Evolutionary conservation across 2,113 vertebrate species (phyloP).

Genomic region (Solenodon paradoxus): DNA sequence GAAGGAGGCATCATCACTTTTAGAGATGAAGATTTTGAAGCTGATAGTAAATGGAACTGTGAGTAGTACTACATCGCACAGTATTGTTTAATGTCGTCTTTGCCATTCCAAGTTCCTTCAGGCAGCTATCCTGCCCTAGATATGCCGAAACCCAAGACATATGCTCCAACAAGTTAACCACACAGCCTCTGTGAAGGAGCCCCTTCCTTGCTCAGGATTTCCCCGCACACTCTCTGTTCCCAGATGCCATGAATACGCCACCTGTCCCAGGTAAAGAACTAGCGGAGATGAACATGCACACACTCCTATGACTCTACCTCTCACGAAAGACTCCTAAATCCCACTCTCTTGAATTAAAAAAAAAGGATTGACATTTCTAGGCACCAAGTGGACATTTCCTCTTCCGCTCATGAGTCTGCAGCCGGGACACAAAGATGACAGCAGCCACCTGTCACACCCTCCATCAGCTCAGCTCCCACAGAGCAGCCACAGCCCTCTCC

Average conservation of each 20-base stretch:
- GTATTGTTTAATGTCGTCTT: too few species aligned
- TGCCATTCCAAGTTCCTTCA: background rate
- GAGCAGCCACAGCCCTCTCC: background rate
- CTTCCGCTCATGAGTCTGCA: background rate
- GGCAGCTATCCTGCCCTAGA: background rate
- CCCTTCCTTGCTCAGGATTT: too few species aligned
- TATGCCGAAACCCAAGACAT: background rate
- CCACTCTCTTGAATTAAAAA: background rate
- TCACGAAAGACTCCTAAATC: background rate
- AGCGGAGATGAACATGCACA: background rate
- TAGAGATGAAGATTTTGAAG: background rate
- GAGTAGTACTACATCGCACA: background rate
- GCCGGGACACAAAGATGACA: background rate
- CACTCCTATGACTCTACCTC: background rate
- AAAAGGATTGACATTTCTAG: background rate
- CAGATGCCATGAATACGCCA: background rate
- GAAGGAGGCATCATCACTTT: background rate
- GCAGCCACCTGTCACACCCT: background rate
- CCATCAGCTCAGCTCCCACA: background rate
- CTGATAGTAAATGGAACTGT: background rate
- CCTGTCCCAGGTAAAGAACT: background rate
- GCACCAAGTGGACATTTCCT: background rate
- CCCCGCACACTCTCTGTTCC: background rate
- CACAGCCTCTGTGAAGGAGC: background rate
- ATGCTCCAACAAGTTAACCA: background rate